Evolutionary conservation across 2,888 invertebrate species (phyloP), one percentile per base, ranked within the genome.

Genomic region (Sinelater perroti): DNA sequence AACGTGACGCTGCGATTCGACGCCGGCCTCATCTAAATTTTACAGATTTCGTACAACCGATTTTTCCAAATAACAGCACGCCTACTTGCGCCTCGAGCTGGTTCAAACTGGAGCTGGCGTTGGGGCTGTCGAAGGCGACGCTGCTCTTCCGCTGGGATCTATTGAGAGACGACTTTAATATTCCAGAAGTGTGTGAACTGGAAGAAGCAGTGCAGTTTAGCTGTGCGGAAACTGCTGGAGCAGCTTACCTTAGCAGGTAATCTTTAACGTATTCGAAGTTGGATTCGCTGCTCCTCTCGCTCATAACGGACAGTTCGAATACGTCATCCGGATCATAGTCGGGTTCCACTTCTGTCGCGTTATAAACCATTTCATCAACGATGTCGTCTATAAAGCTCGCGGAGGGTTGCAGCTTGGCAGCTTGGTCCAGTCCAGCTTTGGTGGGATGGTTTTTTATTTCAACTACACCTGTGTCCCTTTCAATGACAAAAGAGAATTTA

Each of bases 1-100:
- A 53, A 53, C 24, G 53, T 53, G 4, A 53, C 53, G 17, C 53
- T 53, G 2, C 53, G 53, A n/a, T n/a, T n/a, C n/a, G n/a, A n/a
- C n/a, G n/a, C n/a, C n/a, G n/a, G n/a, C n/a, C n/a, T n/a, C n/a
- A n/a, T n/a, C n/a, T n/a, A n/a, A n/a, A n/a, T n/a, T n/a, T n/a
- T n/a, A n/a, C n/a, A n/a, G n/a, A n/a, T n/a, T n/a, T n/a, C n/a
- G n/a, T n/a, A n/a, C n/a, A n/a, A n/a, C 2, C 10, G 2, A 28
- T 28, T 24, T 24, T 24, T n/a, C n/a, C n/a, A n/a, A n/a, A n/a
- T n/a, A n/a, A n/a, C n/a, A n/a, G n/a, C n/a, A n/a, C n/a, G n/a
- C n/a, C n/a, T n/a, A n/a, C n/a, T n/a, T n/a, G n/a, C n/a, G 10
- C 17, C 6, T 28, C 1, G 26, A 10, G 3, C 16, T 1, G 6